Evolutionary conservation across 1,140 invertebrate genomes (phyloP), one percentile per base, ranked within the genome.

Genomic region (Limonius californicus): DNA sequence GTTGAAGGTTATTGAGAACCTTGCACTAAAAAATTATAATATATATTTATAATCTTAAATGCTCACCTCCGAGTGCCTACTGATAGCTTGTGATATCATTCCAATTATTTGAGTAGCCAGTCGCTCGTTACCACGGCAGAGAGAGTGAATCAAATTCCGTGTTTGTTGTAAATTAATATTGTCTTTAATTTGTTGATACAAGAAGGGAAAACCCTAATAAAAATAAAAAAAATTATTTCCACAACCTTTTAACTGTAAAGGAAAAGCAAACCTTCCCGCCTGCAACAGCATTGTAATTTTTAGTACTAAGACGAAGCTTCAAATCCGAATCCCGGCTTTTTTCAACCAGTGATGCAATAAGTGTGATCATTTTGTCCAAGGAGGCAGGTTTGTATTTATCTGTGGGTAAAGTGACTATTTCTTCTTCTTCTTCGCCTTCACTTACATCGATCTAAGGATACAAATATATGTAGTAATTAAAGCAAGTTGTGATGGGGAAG

Each of bases 351-450:
- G 88, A 85, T 2, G 92, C 91, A 21, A 95, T 89, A 3, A 97
- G 77, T 6, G 91, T 89, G 50, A 97, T 94, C 94, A 97, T 97
- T 79, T 97, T 97, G 75, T 96, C 94, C n/a, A 97, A 78, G 0
- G 94, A 94, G 1, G 90, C 89, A 0, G 93, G 92, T 66, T 92
- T 85, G 58, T 92, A 85, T 74, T 94, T 94, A 63, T 90, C 88
- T 15, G 85, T 82, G 0, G 86, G 80, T 54, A 85, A 78, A 8
- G 87, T 81, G 35, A 85, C 81, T 15, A 87, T 85, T 59, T 89
- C 87, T 66, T 87, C 89, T 61, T 91, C 89, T 62, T 92, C 91
- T 65, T 96, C 93, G 66, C 92, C 90, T 65, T 90, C 90, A 61
- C 84, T 87, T 12, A 85, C 83, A 58, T 85, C 80, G 57, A 87